Evolutionary conservation across 2,888 invertebrate species (phyloP).

Genomic region (Nomada lathburiana): DNA sequence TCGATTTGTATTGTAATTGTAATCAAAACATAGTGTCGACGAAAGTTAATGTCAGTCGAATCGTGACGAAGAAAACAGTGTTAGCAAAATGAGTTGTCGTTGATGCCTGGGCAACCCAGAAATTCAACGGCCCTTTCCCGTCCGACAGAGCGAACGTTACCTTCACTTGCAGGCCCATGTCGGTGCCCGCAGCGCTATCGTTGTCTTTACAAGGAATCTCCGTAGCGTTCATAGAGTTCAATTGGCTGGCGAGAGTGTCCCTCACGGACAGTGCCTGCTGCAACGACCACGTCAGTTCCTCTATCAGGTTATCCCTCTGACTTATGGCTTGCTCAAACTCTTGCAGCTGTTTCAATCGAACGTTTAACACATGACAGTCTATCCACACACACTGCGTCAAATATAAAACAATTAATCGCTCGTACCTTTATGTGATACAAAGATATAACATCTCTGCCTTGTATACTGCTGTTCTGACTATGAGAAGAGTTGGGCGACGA

Average conservation of each 20-base stretch:
- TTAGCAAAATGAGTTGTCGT: no score
- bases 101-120: no score
- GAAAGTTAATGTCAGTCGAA: no score
- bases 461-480: slow-evolving; percentile 88
- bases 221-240: slow-evolving; percentile 86
- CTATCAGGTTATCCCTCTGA: slow-evolving; percentile 90
- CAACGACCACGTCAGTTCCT: slow-evolving; percentile 89
- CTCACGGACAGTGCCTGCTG: slow-evolving; percentile 88
- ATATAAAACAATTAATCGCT: no score
- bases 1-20: no score
- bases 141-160: slow-evolving; percentile 48
- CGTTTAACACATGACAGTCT: slow-evolving; percentile 12
- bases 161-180: slow-evolving; percentile 69
- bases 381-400: no score
- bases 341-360: slow-evolving; percentile 84
- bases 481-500: slow-evolving; percentile 85
- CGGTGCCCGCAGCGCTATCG: slow-evolving; percentile 78
- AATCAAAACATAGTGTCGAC: no score
- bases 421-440: slow-evolving; percentile 89
- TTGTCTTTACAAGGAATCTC: slow-evolving; percentile 85
- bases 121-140: no score
- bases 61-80: no score
- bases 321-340: slow-evolving; percentile 90
- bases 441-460: slow-evolving; percentile 89
- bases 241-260: slow-evolving; percentile 87